Percentiles rank a stretch among this genome's conserved stretches.
Conservation (phyloP, 2,888 invertebrate genomes). For the Drosophila seclusa region DNA sequence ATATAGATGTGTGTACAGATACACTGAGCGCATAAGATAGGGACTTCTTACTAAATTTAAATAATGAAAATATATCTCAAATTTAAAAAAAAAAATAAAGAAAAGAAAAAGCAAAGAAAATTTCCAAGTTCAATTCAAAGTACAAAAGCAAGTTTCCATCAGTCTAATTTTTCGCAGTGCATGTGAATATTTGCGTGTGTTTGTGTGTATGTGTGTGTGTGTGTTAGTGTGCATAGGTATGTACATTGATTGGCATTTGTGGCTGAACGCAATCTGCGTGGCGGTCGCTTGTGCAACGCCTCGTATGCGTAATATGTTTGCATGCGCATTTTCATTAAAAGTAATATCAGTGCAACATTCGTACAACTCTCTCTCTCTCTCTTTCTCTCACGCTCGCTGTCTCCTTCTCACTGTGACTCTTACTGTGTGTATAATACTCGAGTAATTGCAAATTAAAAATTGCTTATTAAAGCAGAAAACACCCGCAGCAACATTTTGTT, state of each 20-base stretch:
- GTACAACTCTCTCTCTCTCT: background rate
- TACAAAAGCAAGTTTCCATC: background rate
- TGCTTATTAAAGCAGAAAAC: conserved; percentile 78
- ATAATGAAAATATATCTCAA: background rate
- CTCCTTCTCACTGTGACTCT: background rate
- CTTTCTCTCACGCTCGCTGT: background rate
- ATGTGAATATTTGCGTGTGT: background rate
- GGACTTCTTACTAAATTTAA: background rate
- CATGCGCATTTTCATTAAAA: conserved; percentile 72
- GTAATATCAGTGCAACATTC: conserved; percentile 56
- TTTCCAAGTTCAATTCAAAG: background rate
- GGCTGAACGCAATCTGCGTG: conserved; percentile 34
- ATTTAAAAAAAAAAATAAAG: background rate
- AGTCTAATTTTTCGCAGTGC: background rate
- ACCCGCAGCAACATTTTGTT: conserved; percentile 31
- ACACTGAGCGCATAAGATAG: background rate
- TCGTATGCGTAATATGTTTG: conserved; percentile 73
- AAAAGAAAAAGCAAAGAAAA: background rate
- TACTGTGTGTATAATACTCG: conserved; percentile 43
- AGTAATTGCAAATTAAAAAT: conserved; percentile 81
- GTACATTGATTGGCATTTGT: conserved; percentile 55
- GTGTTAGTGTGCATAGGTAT: background rate
- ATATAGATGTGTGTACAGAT: conserved; percentile 1
- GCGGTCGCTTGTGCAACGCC: conserved; percentile 55
- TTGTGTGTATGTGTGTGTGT: conserved; percentile 18